Percentiles rank a stretch among this genome's conserved stretches.
Conservation (phyloP, 2,797 vertebrate genomes). For the Oryzias dopingdopingensis region DNA sequence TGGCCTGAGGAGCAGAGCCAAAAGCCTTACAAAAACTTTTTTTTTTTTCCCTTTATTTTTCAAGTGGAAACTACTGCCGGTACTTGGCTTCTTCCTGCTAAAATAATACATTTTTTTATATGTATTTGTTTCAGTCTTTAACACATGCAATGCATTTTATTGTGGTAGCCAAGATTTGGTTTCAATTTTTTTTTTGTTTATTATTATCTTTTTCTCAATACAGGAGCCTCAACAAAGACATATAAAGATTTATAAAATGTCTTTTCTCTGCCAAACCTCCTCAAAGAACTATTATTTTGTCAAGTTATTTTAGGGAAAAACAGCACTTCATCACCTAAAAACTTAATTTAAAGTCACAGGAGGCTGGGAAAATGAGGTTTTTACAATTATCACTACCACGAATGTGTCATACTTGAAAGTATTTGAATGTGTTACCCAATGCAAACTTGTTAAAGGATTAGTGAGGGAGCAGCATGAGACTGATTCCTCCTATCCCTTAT, state of each 20-base stretch:
- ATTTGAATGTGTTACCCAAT: constrained; percentile 31
- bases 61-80: background rate
- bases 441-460: constrained; percentile 28
- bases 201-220: constrained; percentile 46
- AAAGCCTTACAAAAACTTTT: constrained; percentile 23
- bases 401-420: constrained; percentile 40
- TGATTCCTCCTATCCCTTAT: constrained; percentile 18
- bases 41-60: constrained; percentile 8
- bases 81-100: constrained; percentile 4
- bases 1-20: constrained; percentile 1
- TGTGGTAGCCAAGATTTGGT: constrained; percentile 17
- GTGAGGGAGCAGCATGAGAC: constrained; percentile 11
- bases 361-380: constrained; percentile 41
- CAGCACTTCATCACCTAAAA: constrained; percentile 24
- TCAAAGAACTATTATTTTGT: constrained; percentile 31
- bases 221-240: constrained; percentile 30
- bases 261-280: constrained; percentile 36
- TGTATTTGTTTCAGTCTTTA: constrained; percentile 13
- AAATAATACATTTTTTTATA: background rate
- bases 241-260: constrained; percentile 39
- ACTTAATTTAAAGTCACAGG: constrained; percentile 34
- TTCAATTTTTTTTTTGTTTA: background rate
- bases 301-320: constrained; percentile 40
- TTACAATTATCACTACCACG: constrained; percentile 37
- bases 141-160: constrained; percentile 30